Evolutionary conservation across 1,140 invertebrate genomes (phyloP).

Genomic region (Coelopa frigida): DNA sequence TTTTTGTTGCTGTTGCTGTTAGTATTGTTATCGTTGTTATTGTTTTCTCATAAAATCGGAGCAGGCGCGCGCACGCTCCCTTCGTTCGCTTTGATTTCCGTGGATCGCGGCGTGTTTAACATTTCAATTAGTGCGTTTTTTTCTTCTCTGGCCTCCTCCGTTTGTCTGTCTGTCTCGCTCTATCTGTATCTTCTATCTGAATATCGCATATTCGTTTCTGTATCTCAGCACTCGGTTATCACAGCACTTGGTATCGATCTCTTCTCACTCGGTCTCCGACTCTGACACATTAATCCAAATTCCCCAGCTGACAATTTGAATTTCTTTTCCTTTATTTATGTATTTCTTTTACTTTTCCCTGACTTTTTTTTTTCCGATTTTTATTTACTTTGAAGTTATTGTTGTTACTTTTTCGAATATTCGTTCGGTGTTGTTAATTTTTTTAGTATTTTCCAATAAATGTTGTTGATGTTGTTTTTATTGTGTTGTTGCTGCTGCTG

Average conservation of each 20-base stretch:
- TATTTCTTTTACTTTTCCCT: not conserved
- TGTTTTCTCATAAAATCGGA: not conserved
- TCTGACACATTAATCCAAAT: constrained; percentile 12
- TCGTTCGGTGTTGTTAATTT: not conserved
- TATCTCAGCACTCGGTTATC: too few relatives aligned
- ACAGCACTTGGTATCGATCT: too few relatives aligned
- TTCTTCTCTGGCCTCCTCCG: too few relatives aligned
- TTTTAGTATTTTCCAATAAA: not conserved
- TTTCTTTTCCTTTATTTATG: not conserved
- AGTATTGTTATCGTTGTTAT: not conserved
- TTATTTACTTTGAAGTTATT: too few relatives aligned
- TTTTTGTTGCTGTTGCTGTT: constrained; percentile 14
- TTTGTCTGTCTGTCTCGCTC: too few relatives aligned
- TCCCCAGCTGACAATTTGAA: constrained; percentile 8
- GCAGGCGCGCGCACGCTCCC: too few relatives aligned
- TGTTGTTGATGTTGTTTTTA: constrained; percentile 10
- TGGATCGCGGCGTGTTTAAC: not conserved
- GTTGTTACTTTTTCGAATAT: too few relatives aligned
- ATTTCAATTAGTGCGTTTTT: too few relatives aligned
- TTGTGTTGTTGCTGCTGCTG: not conserved
- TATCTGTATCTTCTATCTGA: too few relatives aligned
- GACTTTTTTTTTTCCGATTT: constrained; percentile 3
- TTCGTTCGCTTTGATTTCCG: constrained; percentile 5
- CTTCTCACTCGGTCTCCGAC: too few relatives aligned
- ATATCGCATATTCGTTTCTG: too few relatives aligned